phyloP scores from a whole-genome alignment of 1,140 invertebrate species.

The Calephelis virginiensis region DNA sequence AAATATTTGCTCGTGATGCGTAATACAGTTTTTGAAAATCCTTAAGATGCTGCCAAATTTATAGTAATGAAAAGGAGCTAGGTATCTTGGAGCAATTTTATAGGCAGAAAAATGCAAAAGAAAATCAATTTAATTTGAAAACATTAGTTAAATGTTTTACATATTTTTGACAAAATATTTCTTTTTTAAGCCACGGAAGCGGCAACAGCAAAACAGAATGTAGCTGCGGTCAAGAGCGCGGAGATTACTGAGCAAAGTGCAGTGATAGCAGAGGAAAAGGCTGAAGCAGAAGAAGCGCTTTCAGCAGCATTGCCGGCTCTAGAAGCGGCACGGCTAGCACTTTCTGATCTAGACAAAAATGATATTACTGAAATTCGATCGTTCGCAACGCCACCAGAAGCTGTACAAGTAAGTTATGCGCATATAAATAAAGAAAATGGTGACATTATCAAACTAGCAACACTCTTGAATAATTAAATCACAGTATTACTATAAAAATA shows the following conservation, averaged over 20 bases:
- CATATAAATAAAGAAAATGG: not conserved
- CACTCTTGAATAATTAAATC: no score
- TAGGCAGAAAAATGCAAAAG: not conserved
- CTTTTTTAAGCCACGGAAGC: conserved; percentile 79
- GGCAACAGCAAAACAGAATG: conserved; percentile 86
- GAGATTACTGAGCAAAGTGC: conserved; percentile 90
- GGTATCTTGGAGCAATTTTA: no score
- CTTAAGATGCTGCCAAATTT: no score
- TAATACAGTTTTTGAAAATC: no score
- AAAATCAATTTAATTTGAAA: not conserved
- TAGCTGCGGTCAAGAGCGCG: conserved; percentile 86
- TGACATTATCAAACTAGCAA: not conserved
- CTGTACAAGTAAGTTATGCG: conserved; percentile 83
- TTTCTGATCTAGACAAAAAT: conserved; percentile 89
- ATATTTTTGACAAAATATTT: not conserved
- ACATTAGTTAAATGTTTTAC: not conserved
- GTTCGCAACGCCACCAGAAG: conserved; percentile 93
- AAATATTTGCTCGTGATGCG: no score
- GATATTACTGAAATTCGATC: conserved; percentile 95
- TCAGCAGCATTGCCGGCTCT: conserved; percentile 89
- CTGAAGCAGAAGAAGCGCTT: conserved; percentile 88
- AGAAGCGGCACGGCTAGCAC: conserved; percentile 87
- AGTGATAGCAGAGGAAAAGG: conserved; percentile 88
- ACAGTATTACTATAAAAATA: no score
- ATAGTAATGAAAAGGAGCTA: no score